Evolutionary conservation across 2,113 vertebrate genomes (phyloP).

Genomic region (Pseudorectes ferrugineus): DNA sequence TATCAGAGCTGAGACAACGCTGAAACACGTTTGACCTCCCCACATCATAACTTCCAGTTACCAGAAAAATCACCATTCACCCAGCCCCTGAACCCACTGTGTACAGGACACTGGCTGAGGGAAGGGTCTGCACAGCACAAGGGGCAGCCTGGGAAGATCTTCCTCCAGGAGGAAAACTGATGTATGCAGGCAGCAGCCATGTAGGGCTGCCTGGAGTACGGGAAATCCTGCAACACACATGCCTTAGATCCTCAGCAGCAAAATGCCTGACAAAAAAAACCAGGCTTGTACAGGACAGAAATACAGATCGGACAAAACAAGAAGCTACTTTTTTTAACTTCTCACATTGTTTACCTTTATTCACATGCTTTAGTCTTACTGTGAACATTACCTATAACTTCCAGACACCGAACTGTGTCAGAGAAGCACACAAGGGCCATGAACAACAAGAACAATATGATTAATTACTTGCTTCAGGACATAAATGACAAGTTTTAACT

Average conservation of each 20-base stretch:
- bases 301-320: neutral
- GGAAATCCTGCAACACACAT: neutral
- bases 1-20: neutral
- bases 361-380: neutral
- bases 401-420: accelerated
- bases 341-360: neutral
- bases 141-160: neutral
- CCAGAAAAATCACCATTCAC: neutral
- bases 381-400: neutral
- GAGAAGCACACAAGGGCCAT: neutral
- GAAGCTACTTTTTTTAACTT: neutral
- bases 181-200: accelerated
- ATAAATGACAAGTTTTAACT: neutral
- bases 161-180: neutral
- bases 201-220: accelerated
- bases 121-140: neutral
- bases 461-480: neutral
- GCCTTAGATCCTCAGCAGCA: neutral
- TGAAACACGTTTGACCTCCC: neutral
- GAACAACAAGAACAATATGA: neutral
- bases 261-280: neutral
- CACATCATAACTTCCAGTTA: neutral
- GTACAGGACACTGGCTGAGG: accelerated
- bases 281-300: neutral
- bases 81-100: accelerated